phyloP scores from a whole-genome alignment of 2,888 invertebrate genomes.

The Gortyna flavago region DNA sequence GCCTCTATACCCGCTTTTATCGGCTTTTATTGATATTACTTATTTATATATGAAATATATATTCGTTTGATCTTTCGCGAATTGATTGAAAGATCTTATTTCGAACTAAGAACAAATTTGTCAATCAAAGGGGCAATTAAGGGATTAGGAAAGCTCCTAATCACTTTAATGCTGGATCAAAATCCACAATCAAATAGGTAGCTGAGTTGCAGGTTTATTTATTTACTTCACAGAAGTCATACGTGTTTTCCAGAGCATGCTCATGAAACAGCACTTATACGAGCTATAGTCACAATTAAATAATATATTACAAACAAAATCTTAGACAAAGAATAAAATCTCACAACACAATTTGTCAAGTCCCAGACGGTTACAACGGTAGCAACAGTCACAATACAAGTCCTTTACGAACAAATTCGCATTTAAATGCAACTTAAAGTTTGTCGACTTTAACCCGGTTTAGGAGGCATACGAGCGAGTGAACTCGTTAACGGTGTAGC shows the following conservation, averaged over 20 bases:
- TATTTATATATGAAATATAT: conserved; percentile 21
- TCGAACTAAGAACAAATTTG: conserved; percentile 36
- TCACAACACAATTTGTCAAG: conserved; percentile 52
- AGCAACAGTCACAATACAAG: conserved; percentile 49
- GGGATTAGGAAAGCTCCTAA: conserved; percentile 19
- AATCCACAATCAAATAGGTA: conserved; percentile 1
- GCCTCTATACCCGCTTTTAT: neutral
- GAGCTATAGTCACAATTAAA: neutral
- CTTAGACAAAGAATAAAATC: conserved; percentile 42
- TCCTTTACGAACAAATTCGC: conserved; percentile 58
- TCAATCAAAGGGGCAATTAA: conserved; percentile 26
- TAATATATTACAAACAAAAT: conserved; percentile 24
- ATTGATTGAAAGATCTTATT: conserved; percentile 43
- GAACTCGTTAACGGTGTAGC: conserved; percentile 53
- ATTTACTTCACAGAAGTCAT: neutral
- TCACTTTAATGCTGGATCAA: conserved; percentile 10
- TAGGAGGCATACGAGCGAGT: conserved; percentile 39
- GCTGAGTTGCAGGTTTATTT: neutral
- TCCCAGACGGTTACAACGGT: conserved; percentile 41
- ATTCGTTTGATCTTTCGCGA: conserved; percentile 34
- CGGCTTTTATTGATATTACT: conserved; percentile 32
- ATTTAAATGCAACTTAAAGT: conserved; percentile 60
- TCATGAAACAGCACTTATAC: neutral
- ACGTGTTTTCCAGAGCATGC: neutral
- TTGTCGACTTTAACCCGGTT: conserved; percentile 43